Percentiles rank a stretch among this genome's conserved stretches.
phyloP scores from a whole-genome alignment of 1,140 invertebrate genomes.

The Tetramorium simillimum region DNA sequence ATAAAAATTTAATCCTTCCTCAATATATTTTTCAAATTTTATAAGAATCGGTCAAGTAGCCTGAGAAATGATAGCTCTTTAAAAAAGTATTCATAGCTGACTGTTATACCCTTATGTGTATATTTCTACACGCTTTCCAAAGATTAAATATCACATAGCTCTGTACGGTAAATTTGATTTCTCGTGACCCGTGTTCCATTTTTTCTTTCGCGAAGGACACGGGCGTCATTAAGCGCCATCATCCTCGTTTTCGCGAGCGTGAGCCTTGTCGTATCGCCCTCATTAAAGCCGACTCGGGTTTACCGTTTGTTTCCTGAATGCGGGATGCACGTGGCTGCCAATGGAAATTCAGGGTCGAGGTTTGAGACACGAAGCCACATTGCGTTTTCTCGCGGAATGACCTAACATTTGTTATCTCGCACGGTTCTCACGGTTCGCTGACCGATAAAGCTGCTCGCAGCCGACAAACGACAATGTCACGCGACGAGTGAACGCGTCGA shows the following conservation, averaged over 20 bases:
- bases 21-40: too few species aligned
- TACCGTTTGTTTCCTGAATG: slow-evolving; percentile 61
- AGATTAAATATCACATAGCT: neutral
- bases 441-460: slow-evolving; percentile 38
- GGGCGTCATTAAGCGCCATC: neutral
- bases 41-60: too few species aligned
- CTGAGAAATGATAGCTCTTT: too few species aligned
- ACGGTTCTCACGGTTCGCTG: slow-evolving; percentile 54
- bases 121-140: too few species aligned
- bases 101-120: too few species aligned
- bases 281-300: neutral
- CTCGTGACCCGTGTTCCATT: neutral
- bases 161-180: neutral
- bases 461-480: slow-evolving; percentile 29
- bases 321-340: slow-evolving; percentile 28
- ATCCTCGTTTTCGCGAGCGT: slow-evolving; percentile 22
- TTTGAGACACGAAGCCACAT: slow-evolving; percentile 17
- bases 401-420: slow-evolving; percentile 42
- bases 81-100: too few species aligned
- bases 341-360: slow-evolving; percentile 68
- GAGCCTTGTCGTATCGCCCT: slow-evolving; percentile 48
- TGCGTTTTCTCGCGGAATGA: slow-evolving; percentile 14
- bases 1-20: too few species aligned
- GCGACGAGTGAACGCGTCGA: slow-evolving; percentile 20
- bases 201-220: slow-evolving; percentile 11